Percentiles rank a stretch among this genome's conserved stretches.
phyloP scores from a whole-genome alignment of 2,797 vertebrate species.

The Acanthornis magna region DNA sequence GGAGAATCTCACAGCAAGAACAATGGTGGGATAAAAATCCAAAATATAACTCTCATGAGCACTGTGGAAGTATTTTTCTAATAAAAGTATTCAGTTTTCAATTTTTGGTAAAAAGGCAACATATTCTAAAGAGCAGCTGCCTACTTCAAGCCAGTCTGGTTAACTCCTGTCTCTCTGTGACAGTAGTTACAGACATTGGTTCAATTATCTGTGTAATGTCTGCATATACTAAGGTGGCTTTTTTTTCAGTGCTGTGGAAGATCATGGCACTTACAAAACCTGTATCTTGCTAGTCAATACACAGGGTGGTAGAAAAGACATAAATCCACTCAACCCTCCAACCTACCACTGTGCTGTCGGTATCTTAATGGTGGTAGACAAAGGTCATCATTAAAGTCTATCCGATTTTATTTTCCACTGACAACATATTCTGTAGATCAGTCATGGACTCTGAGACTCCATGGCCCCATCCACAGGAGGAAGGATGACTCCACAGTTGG shows the following conservation, averaged over 20 bases:
- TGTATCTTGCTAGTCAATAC: not conserved
- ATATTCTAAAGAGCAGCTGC: not conserved
- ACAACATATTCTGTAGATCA: not conserved
- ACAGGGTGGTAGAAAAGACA: not conserved
- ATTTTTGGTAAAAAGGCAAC: not conserved
- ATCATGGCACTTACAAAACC: not conserved
- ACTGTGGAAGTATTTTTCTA: not conserved
- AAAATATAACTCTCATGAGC: constrained; percentile 9
- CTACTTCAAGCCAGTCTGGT: not conserved
- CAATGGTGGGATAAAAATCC: constrained; percentile 33
- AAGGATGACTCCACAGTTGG: not conserved
- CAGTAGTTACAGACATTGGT: not conserved
- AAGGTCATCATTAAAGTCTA: constrained; percentile 1
- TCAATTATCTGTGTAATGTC: not conserved
- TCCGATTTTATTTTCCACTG: constrained; percentile 42
- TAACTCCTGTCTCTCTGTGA: not conserved
- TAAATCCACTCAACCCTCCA: not conserved
- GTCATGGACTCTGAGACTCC: not conserved
- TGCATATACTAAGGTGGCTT: not conserved
- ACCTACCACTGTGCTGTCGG: not conserved
- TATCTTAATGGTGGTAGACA: not conserved
- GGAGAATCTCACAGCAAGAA: constrained; percentile 31
- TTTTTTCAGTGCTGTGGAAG: not conserved
- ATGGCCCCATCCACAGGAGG: not conserved
- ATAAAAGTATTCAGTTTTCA: not conserved